Conservation (phyloP, 2,113 vertebrate species). For the Lampris incognitus region DNA sequence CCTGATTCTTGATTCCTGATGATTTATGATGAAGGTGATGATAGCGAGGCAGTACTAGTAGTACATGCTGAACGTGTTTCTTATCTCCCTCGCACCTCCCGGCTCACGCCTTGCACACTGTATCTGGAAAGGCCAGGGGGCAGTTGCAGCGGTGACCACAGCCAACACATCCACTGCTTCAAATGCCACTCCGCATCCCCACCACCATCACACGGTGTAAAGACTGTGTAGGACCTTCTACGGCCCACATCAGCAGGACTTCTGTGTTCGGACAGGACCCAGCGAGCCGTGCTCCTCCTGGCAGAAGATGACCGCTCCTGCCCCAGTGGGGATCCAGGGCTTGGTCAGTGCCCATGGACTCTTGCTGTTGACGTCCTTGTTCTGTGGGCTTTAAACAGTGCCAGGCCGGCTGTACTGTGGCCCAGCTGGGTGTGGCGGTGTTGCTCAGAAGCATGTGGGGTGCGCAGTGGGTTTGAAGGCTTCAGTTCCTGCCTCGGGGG, state of each 20-base stretch:
- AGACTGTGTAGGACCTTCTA: slow-evolving; percentile 15
- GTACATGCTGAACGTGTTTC: neutral
- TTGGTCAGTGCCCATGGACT: neutral
- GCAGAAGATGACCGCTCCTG: neutral
- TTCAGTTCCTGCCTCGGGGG: slow-evolving; percentile 13
- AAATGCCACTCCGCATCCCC: neutral
- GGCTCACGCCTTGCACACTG: neutral
- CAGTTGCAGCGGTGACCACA: neutral
- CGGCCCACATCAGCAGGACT: slow-evolving; percentile 6
- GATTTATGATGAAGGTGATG: no score
- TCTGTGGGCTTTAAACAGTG: slow-evolving; percentile 9
- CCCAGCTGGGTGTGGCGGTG: neutral
- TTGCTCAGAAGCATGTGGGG: slow-evolving; percentile 1
- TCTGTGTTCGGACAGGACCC: neutral
- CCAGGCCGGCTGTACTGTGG: neutral
- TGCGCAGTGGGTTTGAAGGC: slow-evolving; percentile 17
- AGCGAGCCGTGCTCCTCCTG: neutral
- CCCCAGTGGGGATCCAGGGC: slow-evolving; percentile 11
- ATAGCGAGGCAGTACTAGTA: no score
- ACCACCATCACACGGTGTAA: slow-evolving; percentile 6
- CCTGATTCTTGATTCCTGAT: no score
- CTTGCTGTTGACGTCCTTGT: neutral
- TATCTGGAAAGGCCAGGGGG: neutral
- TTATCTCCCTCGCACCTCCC: neutral
- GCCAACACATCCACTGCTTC: slow-evolving; percentile 7